Evolutionary conservation across 2,888 invertebrate species (phyloP), one percentile per base, ranked within the genome.

Genomic region (Amphipyra tragopoginis): DNA sequence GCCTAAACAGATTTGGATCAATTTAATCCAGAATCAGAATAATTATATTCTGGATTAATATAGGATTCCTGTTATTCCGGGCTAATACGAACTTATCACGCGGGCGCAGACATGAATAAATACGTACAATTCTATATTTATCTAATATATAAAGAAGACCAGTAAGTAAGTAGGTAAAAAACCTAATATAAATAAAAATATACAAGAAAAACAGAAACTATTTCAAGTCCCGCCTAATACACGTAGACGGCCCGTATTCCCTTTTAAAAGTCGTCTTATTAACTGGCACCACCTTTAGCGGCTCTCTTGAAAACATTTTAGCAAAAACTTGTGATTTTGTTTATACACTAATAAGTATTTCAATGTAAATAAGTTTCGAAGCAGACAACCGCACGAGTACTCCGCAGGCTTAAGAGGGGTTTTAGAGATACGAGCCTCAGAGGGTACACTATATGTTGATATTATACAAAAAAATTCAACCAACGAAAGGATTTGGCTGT

Each of bases 391-490:
- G 48, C 54, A 61, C 53, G 53, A 75, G 72, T 62, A 52, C 59
- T 74, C 38, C 29, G 21, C 14, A 14, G 42, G 67, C 65, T 75
- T 75, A 72, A 67, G 44, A 55, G 51, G 45, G 61, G 60, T 68
- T 76, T 61, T 55, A 68, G 51, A 65, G 60, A 65, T 65, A 76
- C 60, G 62, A 61, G 59, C 60, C 72, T 62, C 71, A 40, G 47
- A 62, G 67, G 72, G 58, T 61, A 60, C 33, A 49, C 48, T 63
- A 54, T 66, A 67, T 63, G 65, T 34, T 53, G 51, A 63, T 78
- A 59, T 75, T 76, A 63, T 72, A 68, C 75, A 75, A 78, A 77
- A 74, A 77, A 59, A 1, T 29, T 64, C 70, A 58, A 68, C 45
- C 62, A 56, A 53, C 72, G 43, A 65, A 75, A 72, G 76, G 75